A percentile compares a stretch with the other conserved stretches of the same genome.
Evolutionary conservation across 2,888 invertebrate genomes (phyloP).

Genomic region (Noctuana brunneofusca): DNA sequence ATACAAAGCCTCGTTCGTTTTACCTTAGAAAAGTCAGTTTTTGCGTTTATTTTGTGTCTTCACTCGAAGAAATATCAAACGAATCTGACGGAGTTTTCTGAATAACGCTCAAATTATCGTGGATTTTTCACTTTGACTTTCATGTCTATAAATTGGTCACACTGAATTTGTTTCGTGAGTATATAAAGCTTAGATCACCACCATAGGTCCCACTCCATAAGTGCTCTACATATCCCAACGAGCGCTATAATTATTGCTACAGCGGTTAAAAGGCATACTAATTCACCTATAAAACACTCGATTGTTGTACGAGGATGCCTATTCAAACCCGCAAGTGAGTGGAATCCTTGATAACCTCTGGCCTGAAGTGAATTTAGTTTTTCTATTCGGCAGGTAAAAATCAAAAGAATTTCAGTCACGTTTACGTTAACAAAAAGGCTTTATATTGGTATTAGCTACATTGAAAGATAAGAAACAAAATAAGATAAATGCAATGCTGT

Average conservation of each 20-base stretch:
- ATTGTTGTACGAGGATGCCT: slow-evolving; percentile 58
- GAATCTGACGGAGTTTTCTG: slow-evolving; percentile 33
- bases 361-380: slow-evolving; percentile 53
- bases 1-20: slow-evolving; percentile 45
- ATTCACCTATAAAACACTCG: slow-evolving; percentile 56
- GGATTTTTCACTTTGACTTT: slow-evolving; percentile 16
- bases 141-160: slow-evolving; percentile 6
- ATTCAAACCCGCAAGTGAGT: slow-evolving; percentile 53
- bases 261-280: slow-evolving; percentile 53
- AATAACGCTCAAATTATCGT: slow-evolving; percentile 24
- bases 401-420: slow-evolving; percentile 42
- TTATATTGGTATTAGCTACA: slow-evolving; percentile 28
- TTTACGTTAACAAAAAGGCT: slow-evolving; percentile 35
- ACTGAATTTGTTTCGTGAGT: not conserved
- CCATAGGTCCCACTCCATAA: no score
- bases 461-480: slow-evolving; percentile 27
- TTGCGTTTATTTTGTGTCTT: slow-evolving; percentile 49
- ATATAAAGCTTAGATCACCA: no score
- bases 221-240: not conserved
- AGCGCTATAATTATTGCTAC: slow-evolving; percentile 49
- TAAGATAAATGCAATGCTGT: slow-evolving; percentile 2
- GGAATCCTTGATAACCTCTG: slow-evolving; percentile 62
- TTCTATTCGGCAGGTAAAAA: slow-evolving; percentile 42
- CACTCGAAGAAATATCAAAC: slow-evolving; percentile 45
- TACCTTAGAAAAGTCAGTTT: slow-evolving; percentile 44